Evolutionary conservation across 2,113 vertebrate species (phyloP), one percentile per base, ranked within the genome.

Genomic region (Antidorcas marsupialis): DNA sequence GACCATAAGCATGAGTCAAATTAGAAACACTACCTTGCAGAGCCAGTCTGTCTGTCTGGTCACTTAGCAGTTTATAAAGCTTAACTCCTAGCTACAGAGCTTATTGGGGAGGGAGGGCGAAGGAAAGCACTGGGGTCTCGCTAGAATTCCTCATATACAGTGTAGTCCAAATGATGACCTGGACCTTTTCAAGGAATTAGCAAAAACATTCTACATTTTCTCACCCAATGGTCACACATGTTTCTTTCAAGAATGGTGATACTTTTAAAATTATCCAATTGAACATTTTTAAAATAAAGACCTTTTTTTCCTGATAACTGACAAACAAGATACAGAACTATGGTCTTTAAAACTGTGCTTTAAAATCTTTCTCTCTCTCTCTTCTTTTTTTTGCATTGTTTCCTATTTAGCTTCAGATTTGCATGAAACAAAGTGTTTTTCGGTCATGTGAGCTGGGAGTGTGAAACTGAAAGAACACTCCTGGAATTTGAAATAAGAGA

Each of bases 31-130:
- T 92, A 89, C 95, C 95, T 97, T 96, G 87, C 94, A 95, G 96
- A 98, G 94, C 95, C 96, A 97, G 98, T 97, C 97, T 98, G 96
- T 97, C 98, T 96, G 97, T 96, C 98, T 97, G 94, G 57, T 94
- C 95, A 97, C 98, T 98, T 97, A 95, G 94, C 95, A 97, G 74
- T 97, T 96, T 98, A 2, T 96, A 98, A 98, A 98, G 94, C 78
- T 85, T 92, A 85, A 83, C 96, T 98, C 43, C 57, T 67, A 3
- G 5, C 0, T 88, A 89, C 57, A 78, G 0, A 93, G 76, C 67
- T 82, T 86, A 62, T 95, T 96, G 97, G 33, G 81, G 30, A 33
- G 50, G 78, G 45, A n/a, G 12, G 7, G n/a, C 2, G 33, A 59
- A 67, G 97, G 97, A 88, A 97, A 96, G 78, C 83, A 36, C 43